A percentile compares a stretch with the other conserved stretches of the same genome.
These are phyloP conservation scores for Indicator indicator DNA, from an alignment of 2,113 vertebrate species.

Conservation along the genomic window DNA sequence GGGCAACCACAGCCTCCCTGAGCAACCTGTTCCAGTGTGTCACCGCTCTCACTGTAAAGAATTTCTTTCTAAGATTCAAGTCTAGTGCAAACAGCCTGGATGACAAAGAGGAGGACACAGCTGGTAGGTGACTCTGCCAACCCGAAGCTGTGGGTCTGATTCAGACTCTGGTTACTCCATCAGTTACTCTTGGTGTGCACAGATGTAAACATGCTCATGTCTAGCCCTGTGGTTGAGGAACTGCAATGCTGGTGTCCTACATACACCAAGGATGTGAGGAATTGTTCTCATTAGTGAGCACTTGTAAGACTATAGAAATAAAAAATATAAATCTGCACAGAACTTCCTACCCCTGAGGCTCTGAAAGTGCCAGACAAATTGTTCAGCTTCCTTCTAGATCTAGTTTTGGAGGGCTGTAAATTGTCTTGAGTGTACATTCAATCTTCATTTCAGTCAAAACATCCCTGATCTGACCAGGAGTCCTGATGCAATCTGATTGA, in stretches of 20 bases:
- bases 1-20: too few relatives aligned
- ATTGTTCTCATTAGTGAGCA: not conserved
- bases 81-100: not conserved
- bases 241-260: not conserved
- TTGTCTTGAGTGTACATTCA: not conserved
- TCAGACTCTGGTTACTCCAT: not conserved
- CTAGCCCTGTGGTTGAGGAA: not conserved
- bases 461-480: not conserved
- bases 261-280: not conserved
- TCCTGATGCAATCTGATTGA: constrained; percentile 46
- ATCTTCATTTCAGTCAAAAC: constrained; percentile 38
- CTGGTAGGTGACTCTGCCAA: not conserved
- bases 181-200: not conserved
- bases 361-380: constrained; percentile 15
- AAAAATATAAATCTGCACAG: not conserved
- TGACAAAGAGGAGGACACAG: not conserved
- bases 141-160: not conserved
- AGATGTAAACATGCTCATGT: not conserved
- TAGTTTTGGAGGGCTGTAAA: constrained; percentile 3
- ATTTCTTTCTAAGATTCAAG: not conserved
- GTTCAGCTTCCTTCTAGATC: not conserved
- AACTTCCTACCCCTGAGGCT: not conserved
- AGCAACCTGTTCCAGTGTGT: too few relatives aligned
- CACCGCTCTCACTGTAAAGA: too few relatives aligned
- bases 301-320: not conserved